A percentile compares a stretch with the other conserved stretches of the same genome.
phyloP scores from a whole-genome alignment of 2,797 vertebrate species.

The Pangasius krempfi region DNA sequence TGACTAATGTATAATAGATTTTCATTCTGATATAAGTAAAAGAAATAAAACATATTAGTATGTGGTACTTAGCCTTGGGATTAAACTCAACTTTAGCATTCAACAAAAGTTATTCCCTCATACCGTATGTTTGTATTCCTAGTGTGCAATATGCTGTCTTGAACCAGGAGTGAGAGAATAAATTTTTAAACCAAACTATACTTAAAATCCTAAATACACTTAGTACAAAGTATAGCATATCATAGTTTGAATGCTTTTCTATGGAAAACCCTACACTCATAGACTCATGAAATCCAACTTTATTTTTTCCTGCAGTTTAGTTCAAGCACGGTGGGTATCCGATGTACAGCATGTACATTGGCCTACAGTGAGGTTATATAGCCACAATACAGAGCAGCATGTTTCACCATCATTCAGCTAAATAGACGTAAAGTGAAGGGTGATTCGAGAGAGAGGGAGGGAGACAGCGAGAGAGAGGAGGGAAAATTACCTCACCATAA shows the following conservation, averaged over 20 bases:
- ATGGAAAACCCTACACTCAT: not conserved
- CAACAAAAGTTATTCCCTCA: not conserved
- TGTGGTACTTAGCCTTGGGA: not conserved
- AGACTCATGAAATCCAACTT: not conserved
- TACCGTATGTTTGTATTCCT: not conserved
- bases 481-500: conserved; percentile 54
- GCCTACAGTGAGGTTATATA: not conserved
- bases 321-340: not conserved
- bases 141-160: not conserved
- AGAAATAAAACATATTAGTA: not conserved
- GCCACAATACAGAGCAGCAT: conserved; percentile 11
- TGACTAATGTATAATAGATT: not conserved
- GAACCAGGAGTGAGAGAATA: not conserved
- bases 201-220: not conserved
- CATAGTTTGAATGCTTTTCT: not conserved
- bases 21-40: not conserved
- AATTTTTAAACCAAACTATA: not conserved
- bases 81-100: not conserved
- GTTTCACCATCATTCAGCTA: conserved; percentile 7
- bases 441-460: not conserved
- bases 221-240: not conserved
- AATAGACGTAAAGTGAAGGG: conserved; percentile 18
- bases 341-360: not conserved
- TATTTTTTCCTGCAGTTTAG: conserved; percentile 4
- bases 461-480: not conserved